Percentiles rank a stretch among this genome's conserved stretches.
Evolutionary conservation across 1,140 invertebrate species (phyloP).

Genomic region (Drosophila teissieri): DNA sequence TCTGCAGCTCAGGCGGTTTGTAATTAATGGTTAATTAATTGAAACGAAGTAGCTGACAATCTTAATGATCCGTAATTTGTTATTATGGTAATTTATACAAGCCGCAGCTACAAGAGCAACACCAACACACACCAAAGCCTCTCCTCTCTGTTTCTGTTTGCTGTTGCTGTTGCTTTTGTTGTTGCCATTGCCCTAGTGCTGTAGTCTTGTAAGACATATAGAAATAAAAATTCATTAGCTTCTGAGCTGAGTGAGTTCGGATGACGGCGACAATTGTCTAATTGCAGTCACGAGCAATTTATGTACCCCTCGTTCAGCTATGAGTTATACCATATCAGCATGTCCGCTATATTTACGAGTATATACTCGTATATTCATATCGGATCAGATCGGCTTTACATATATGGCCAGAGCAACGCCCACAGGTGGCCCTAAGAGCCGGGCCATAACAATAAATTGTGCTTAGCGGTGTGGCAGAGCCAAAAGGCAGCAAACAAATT

Average conservation of each 20-base stretch:
- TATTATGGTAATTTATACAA: slow-evolving; percentile 84
- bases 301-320: slow-evolving; percentile 70
- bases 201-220: slow-evolving; percentile 75
- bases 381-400: slow-evolving; percentile 5
- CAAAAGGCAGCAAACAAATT: slow-evolving; percentile 42
- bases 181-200: slow-evolving; percentile 28
- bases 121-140: slow-evolving; percentile 72
- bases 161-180: slow-evolving; percentile 18
- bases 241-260: slow-evolving; percentile 61
- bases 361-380: slow-evolving; percentile 9
- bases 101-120: slow-evolving; percentile 52
- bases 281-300: slow-evolving; percentile 83
- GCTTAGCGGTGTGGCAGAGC: slow-evolving; percentile 41
- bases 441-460: slow-evolving; percentile 54
- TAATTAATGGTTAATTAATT: slow-evolving; percentile 84
- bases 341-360: slow-evolving; percentile 23
- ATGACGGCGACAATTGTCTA: slow-evolving; percentile 79
- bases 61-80: slow-evolving; percentile 83
- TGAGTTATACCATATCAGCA: slow-evolving; percentile 65
- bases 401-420: slow-evolving; percentile 45
- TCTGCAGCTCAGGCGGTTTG: slow-evolving; percentile 79
- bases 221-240: slow-evolving; percentile 81
- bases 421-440: slow-evolving; percentile 64
- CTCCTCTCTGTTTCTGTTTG: no score
- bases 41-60: slow-evolving; percentile 83